phyloP scores from a whole-genome alignment of 2,113 vertebrate genomes.

The Ptilorrhoa leucosticta region DNA sequence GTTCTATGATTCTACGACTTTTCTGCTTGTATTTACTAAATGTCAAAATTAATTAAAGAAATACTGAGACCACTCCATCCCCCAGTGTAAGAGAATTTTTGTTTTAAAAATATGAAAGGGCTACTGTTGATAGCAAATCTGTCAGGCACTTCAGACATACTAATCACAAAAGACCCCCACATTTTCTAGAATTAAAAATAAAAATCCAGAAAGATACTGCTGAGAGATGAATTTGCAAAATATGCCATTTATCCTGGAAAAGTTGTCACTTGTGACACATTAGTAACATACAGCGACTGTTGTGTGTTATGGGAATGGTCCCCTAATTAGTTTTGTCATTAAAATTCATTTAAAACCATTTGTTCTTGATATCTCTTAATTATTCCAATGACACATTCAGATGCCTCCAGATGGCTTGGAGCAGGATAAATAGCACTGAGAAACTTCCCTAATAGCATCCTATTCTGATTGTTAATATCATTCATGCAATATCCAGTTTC shows the following conservation, averaged over 20 bases:
- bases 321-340: slow-evolving; percentile 27
- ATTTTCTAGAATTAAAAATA: neutral
- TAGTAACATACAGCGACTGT: neutral
- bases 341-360: slow-evolving; percentile 48
- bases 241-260: neutral
- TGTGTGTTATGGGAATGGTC: neutral
- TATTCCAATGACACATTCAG: slow-evolving; percentile 41
- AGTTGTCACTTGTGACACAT: neutral
- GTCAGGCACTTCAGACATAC: neutral
- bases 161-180: neutral
- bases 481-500: neutral
- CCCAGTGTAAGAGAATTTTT: neutral
- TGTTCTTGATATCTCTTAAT: slow-evolving; percentile 44
- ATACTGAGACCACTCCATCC: neutral
- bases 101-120: neutral
- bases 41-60: neutral
- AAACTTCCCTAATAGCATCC: neutral
- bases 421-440: slow-evolving; percentile 21
- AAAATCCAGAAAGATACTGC: neutral
- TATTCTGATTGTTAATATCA: neutral
- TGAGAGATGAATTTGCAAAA: neutral
- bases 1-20: neutral
- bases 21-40: neutral
- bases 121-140: neutral
- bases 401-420: slow-evolving; percentile 57